Percentiles rank a stretch among this genome's conserved stretches.
Conservation (phyloP, 2,113 vertebrate species). For the Prietella phreatophila region DNA sequence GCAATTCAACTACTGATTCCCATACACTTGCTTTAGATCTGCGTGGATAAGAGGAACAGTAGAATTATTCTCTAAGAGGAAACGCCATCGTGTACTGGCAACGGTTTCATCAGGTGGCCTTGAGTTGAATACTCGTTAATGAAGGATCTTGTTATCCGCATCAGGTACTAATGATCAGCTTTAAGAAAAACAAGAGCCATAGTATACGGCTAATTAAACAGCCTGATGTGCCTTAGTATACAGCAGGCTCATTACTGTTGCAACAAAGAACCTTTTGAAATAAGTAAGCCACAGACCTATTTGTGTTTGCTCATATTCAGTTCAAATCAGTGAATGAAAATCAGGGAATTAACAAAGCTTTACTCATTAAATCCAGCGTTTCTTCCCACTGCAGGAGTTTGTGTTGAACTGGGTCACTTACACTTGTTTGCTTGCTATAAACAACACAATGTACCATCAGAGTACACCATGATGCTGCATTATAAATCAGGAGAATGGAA, state of each 20-base stretch:
- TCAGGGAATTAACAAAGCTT: constrained; percentile 30
- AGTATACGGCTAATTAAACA: constrained; percentile 43
- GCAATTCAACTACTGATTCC: constrained; percentile 61
- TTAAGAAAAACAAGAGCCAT: constrained; percentile 20
- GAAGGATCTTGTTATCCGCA: constrained; percentile 32
- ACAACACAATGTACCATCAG: constrained; percentile 54
- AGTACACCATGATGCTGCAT: constrained; percentile 50
- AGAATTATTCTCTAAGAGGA: background rate
- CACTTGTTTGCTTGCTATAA: constrained; percentile 64
- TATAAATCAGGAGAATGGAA: constrained; percentile 56
- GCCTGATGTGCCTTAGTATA: background rate
- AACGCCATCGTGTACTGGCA: constrained; percentile 26
- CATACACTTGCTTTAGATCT: constrained; percentile 21
- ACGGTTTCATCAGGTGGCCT: constrained; percentile 32
- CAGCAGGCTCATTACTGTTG: constrained; percentile 47
- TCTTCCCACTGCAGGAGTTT: background rate
- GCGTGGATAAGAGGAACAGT: constrained; percentile 1
- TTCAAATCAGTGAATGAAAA: constrained; percentile 47
- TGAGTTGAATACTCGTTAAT: constrained; percentile 34
- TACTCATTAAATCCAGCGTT: constrained; percentile 23
- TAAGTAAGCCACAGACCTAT: constrained; percentile 30
- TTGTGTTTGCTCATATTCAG: constrained; percentile 55
- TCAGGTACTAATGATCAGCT: constrained; percentile 41
- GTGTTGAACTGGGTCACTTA: constrained; percentile 59
- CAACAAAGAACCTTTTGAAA: constrained; percentile 38